A percentile compares a stretch with the other conserved stretches of the same genome.
These are phyloP conservation scores for Zootermopsis nevadensis DNA, from an alignment of 2,888 invertebrate species.

Conservation along the genomic window DNA sequence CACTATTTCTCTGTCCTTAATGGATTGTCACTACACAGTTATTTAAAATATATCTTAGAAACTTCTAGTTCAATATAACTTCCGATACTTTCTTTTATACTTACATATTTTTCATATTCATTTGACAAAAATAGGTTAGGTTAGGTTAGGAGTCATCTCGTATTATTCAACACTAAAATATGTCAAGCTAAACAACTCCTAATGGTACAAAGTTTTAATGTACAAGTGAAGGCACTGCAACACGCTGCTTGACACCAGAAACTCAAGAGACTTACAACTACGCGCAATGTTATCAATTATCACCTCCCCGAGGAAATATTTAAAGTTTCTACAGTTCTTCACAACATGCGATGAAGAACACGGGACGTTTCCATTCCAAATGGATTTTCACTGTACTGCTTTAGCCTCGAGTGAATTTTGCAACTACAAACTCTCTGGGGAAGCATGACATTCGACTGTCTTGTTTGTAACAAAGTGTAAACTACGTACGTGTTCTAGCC, in stretches of 20 bases:
- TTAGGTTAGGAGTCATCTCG: too few species aligned
- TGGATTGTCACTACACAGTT: too few species aligned
- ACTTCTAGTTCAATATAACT: too few species aligned
- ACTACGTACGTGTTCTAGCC: not conserved
- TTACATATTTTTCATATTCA: too few species aligned
- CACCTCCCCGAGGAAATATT: not conserved
- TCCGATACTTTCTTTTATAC: too few species aligned
- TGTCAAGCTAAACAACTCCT: too few species aligned
- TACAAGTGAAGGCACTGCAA: too few species aligned
- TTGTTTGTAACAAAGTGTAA: not conserved
- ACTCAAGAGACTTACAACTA: not conserved
- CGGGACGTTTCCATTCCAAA: not conserved
- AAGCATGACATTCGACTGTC: not conserved
- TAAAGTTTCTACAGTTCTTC: not conserved
- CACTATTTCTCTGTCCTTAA: too few species aligned
- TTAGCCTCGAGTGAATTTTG: not conserved
- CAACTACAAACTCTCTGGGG: not conserved
- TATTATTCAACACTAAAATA: too few species aligned
- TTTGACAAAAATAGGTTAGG: too few species aligned
- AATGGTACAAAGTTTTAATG: too few species aligned
- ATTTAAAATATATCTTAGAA: too few species aligned
- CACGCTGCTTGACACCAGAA: not conserved
- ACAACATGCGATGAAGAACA: not conserved
- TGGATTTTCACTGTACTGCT: constrained; percentile 16
- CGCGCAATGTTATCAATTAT: not conserved